Percentiles rank a stretch among this genome's conserved stretches.
Conservation (phyloP, 2,888 invertebrate species). For the Rhynchonema sp. region DNA sequence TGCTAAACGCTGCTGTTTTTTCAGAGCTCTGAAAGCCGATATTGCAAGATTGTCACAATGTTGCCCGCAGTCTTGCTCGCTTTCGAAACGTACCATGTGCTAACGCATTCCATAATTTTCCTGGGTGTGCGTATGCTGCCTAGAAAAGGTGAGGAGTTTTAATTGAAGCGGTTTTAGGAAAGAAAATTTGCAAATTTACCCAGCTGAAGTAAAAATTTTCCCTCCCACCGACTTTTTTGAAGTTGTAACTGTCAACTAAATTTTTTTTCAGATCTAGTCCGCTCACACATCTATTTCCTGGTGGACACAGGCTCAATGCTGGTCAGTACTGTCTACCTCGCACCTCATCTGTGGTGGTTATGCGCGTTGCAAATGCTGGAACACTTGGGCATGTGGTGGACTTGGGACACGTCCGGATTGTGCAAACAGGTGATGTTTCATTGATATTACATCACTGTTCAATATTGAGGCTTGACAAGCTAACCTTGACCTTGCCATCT, state of each 20-base stretch:
- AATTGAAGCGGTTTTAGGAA: too few relatives aligned
- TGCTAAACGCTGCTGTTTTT: too few relatives aligned
- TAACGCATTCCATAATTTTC: slow-evolving; percentile 19
- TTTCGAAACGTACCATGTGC: slow-evolving; percentile 21
- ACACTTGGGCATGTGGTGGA: slow-evolving; percentile 21
- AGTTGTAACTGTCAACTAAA: neutral
- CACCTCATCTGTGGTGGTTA: slow-evolving; percentile 19
- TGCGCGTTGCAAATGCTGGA: slow-evolving; percentile 19
- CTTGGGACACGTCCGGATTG: slow-evolving; percentile 22
- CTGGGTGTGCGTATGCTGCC: slow-evolving; percentile 22
- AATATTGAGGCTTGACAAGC: too few relatives aligned
- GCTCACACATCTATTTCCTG: slow-evolving; percentile 21
- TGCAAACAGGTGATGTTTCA: too few relatives aligned
- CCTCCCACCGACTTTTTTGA: neutral
- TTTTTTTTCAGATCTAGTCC: slow-evolving; percentile 15
- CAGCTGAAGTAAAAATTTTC: too few relatives aligned
- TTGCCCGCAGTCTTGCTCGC: too few relatives aligned
- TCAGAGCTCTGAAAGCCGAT: too few relatives aligned
- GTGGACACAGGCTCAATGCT: slow-evolving; percentile 22
- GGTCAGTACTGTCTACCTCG: slow-evolving; percentile 15
- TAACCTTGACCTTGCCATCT: too few relatives aligned
- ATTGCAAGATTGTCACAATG: too few relatives aligned
- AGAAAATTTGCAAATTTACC: too few relatives aligned
- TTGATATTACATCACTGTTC: too few relatives aligned
- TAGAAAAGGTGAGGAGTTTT: slow-evolving; percentile 10